Evolutionary conservation across 2,797 vertebrate genomes (phyloP), one percentile per base, ranked within the genome.

Genomic region (Enteromius argenteus): DNA sequence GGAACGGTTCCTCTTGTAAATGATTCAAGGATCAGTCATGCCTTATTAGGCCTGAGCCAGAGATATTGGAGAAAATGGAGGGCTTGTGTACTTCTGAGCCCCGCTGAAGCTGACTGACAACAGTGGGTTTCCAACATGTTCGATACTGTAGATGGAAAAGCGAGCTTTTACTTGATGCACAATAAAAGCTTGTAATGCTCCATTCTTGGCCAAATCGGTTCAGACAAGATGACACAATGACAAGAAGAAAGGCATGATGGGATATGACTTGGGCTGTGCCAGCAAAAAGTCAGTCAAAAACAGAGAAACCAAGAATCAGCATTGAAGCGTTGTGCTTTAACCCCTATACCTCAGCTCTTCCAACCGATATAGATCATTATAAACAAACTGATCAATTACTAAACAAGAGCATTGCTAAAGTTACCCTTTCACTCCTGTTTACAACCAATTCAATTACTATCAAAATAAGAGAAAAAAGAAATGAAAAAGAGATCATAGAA

Each of bases 11-110:
- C 74, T 77, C 81, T 82, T 83, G 85, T 86, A 86, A 83, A 86
- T 83, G 80, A 86, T 82, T 86, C 74, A 78, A 19, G 85, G 85
- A 86, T 86, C 85, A 86, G 85, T 83, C 85, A 86, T 71, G 80
- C 66, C 46, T 72, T 67, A 83, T 86, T 86, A 83, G 80, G 85
- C 67, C 76, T 79, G 80, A 86, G 80, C 85, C 30, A 37, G 51
- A 67, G 80, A 76, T 77, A 77, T 69, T 68, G 51, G 81, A 83
- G 81, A 77, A 83, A 83, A 83, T 83, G 64, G 49, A 83, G 49
- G 49, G 68, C 62, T 83, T 69, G 73, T 83, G 73, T 77, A 56
- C 64, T 44, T 77, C 51, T 77, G 73, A 83, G 62, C 49, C 64
- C 49, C 0, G 19, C 81, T 23, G 73, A 83, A 83, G 81, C 73